Percentiles rank a stretch among this genome's conserved stretches.
These are phyloP conservation scores for Calameuta idolon DNA, from an alignment of 2,888 invertebrate species.

Conservation along the genomic window DNA sequence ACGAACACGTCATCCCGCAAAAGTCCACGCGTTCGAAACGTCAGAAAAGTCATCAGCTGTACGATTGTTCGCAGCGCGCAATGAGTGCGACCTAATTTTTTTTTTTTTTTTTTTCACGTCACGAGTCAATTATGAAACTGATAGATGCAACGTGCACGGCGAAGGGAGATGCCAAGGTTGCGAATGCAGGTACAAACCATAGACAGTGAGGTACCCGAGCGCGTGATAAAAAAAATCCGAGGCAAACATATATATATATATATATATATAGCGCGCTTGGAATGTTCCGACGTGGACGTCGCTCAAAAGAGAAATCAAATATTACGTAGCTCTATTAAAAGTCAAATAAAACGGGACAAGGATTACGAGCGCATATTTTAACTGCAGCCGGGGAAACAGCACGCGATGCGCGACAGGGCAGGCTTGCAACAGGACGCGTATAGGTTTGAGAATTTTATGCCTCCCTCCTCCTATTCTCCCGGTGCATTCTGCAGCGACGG, in stretches of 20 bases:
- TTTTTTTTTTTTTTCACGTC: not conserved
- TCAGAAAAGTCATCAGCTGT: not conserved
- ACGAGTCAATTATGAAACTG: slow-evolving; percentile 5
- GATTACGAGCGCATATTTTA: slow-evolving; percentile 47
- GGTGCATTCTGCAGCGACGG: not conserved
- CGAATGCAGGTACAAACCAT: not conserved
- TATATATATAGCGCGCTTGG: slow-evolving; percentile 10
- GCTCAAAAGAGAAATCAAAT: slow-evolving; percentile 47
- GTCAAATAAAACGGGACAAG: slow-evolving; percentile 42
- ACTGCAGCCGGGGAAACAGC: slow-evolving; percentile 18
- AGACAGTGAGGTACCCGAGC: not conserved
- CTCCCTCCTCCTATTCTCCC: not conserved
- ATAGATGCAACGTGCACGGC: slow-evolving; percentile 6
- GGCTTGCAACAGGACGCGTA: not conserved
- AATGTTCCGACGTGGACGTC: slow-evolving; percentile 19
- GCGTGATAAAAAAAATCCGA: slow-evolving; percentile 31
- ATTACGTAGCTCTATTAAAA: slow-evolving; percentile 50
- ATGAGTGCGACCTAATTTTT: not conserved
- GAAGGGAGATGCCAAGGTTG: not conserved
- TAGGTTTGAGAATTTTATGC: not conserved
- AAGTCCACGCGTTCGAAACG: not conserved
- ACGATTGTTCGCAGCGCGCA: not conserved
- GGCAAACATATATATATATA: slow-evolving; percentile 5
- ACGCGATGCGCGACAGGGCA: not conserved
- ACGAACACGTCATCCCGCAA: not conserved